Evolutionary conservation across 2,888 invertebrate species (phyloP).

Genomic region (Limulus polyphemus): DNA sequence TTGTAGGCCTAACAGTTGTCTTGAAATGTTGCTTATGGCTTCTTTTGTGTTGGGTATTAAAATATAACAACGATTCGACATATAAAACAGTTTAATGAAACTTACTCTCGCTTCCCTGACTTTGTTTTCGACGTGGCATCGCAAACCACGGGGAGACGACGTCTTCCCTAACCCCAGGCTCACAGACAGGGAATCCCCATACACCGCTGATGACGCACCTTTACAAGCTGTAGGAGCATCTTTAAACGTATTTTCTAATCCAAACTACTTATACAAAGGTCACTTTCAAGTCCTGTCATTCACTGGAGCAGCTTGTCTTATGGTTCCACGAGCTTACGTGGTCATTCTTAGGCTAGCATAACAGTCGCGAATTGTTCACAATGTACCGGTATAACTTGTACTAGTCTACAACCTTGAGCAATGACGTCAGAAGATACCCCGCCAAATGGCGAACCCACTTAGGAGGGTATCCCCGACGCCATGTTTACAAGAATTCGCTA

Average conservation of each 20-base stretch:
- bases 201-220: conserved; percentile 5
- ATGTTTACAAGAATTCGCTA: conserved; percentile 15
- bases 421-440: conserved; percentile 20
- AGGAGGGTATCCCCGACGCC: conserved; percentile 23
- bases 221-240: too few relatives aligned
- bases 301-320: background rate
- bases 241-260: too few relatives aligned
- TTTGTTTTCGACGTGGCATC: conserved; percentile 22
- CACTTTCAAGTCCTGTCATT: background rate
- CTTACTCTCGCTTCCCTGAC: conserved; percentile 16
- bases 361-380: conserved; percentile 2
- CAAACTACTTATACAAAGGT: too few relatives aligned
- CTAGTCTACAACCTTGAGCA: conserved; percentile 20
- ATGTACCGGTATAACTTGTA: conserved; percentile 16
- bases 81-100: background rate
- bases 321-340: background rate
- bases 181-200: conserved; percentile 15
- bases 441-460: conserved; percentile 21
- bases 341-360: background rate
- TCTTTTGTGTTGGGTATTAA: too few relatives aligned
- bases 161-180: background rate
- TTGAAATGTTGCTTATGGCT: too few relatives aligned
- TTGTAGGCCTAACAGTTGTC: too few relatives aligned
- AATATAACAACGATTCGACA: too few relatives aligned
- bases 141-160: conserved; percentile 4